Evolutionary conservation across 92 coral and sea anemone species (phyloP), one percentile per base, ranked within the genome.

Genomic region (Palythoa grandiflora): DNA sequence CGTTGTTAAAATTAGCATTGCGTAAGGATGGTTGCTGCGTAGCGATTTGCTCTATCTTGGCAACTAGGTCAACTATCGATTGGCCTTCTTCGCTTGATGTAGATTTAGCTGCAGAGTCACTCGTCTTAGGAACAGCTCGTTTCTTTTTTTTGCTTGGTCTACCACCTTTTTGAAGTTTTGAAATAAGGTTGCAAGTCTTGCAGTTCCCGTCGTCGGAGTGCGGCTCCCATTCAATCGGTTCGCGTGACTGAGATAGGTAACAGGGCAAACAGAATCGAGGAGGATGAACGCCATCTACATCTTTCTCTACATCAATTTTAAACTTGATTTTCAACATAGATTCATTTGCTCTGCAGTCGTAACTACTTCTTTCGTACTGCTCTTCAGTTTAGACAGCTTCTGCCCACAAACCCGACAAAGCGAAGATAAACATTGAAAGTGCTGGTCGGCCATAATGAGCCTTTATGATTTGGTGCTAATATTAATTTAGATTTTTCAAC

Each of bases 31-130:
- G 44, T 55, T 76, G 65, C 28, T 76, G 65, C 39, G 80, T 76
- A 55, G 80, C 80, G 80, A 76, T 76, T 76, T 76, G 61, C 36
- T 50, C 80, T 47, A 52, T 55, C 50, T 76, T 76, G 63, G 80
- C 80, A 51, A 51, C 61, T 16, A 76, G 80, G 21, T 54, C 80
- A 54, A 59, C 66, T 59, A 59, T 3, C 66, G 66, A 59, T 59
- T 59, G 66, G 66, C 66, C 66, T 11, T 51, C 55, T 55, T 50
- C 39, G 16, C 55, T 76, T 15, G 65, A 13, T 47, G 53, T 73
- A 48, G 61, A 55, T 76, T 76, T 36, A 19, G 59, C 54, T 76
- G 80, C 19, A 44, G 79, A 75, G 47, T 51, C 79, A 75, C 79
- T 75, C 79, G 28, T 28, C 28, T 50, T 75, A 48, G 66, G 55